Percentiles rank a stretch among this genome's conserved stretches.
phyloP scores from a whole-genome alignment of 1,140 invertebrate species.

The Pseudomyrmex flavicornis region DNA sequence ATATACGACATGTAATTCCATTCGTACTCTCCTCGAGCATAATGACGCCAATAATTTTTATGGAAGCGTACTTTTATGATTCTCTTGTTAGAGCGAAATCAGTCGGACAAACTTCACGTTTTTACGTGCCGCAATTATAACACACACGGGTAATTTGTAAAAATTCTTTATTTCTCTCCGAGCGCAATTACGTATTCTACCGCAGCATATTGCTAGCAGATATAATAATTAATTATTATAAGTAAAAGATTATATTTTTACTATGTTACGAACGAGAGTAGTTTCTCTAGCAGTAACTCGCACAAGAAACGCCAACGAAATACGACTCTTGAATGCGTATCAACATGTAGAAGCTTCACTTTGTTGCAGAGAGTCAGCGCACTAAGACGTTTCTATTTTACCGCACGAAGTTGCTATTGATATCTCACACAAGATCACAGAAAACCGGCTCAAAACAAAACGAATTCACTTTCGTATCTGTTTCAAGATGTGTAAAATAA shows the following conservation, averaged over 20 bases:
- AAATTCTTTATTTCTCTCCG: too few relatives aligned
- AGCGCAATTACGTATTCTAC: background rate
- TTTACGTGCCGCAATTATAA: background rate
- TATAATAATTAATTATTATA: background rate
- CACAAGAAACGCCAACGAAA: background rate
- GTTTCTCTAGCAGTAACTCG: background rate
- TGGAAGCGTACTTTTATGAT: background rate
- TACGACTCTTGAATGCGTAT: background rate
- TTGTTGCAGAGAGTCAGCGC: constrained; percentile 25
- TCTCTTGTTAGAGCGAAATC: background rate
- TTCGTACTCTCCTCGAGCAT: background rate
- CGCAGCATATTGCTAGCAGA: background rate
- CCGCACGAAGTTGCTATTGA: too few relatives aligned
- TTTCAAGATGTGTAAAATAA: background rate
- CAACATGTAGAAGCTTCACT: background rate
- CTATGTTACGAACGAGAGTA: background rate
- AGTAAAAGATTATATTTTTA: background rate
- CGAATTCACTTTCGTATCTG: constrained; percentile 53
- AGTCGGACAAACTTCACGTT: background rate
- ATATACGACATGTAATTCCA: background rate
- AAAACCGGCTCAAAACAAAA: constrained; percentile 33
- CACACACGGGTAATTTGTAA: too few relatives aligned
- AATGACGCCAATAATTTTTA: background rate
- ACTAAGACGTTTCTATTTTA: constrained; percentile 30
- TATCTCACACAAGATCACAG: constrained; percentile 42